Conservation (phyloP, 92 coral and sea anemone genomes). For the Muricea muricata region DNA sequence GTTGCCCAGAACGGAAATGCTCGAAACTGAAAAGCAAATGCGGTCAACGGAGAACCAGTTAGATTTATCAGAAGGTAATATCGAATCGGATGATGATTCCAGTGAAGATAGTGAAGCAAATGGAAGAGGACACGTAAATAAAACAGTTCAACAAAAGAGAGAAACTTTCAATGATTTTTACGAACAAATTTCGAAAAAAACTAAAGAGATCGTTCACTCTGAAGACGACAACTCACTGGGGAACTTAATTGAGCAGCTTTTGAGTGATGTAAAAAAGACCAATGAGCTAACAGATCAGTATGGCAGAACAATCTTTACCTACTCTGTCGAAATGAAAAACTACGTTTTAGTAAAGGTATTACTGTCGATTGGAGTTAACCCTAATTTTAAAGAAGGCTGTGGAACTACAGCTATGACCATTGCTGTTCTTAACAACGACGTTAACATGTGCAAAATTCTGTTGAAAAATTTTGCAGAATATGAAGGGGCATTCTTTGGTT, state of each 20-base stretch:
- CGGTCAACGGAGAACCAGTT: background rate
- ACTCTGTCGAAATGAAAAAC: background rate
- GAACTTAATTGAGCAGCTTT: background rate
- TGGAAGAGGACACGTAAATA: background rate
- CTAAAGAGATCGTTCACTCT: background rate
- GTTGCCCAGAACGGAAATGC: background rate
- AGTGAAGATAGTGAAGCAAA: background rate
- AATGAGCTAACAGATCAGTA: background rate
- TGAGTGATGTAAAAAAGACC: background rate
- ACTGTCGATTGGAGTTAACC: slow-evolving; percentile 13
- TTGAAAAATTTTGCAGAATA: background rate
- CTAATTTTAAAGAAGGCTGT: slow-evolving; percentile 1
- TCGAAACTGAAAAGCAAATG: background rate
- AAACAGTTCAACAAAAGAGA: background rate
- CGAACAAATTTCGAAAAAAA: background rate
- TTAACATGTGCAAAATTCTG: background rate
- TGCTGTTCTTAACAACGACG: background rate
- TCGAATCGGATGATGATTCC: background rate
- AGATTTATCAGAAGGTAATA: no score
- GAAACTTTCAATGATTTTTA: background rate
- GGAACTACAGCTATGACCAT: slow-evolving; percentile 3
- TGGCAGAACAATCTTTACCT: background rate
- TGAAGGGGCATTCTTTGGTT: background rate
- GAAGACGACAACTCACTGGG: background rate
- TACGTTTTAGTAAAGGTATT: background rate